Conservation (phyloP, 2,888 invertebrate genomes). For the Blomia tropicalis region DNA sequence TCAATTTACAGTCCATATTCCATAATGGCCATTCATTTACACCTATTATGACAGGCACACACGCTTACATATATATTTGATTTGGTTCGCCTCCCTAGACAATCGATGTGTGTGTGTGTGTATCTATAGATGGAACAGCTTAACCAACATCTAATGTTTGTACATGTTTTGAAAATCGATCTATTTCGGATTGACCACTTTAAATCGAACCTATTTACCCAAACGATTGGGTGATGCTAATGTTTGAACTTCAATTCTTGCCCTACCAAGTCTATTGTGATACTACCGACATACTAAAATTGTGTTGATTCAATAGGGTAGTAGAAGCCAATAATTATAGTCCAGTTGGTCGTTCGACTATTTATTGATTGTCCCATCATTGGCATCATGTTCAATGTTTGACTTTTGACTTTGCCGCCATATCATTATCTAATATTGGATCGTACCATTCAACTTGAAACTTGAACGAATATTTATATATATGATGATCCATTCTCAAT, state of each 20-base stretch:
- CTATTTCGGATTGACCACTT: not conserved
- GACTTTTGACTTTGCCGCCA: conserved; percentile 12
- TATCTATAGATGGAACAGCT: conserved; percentile 5
- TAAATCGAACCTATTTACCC: conserved; percentile 1
- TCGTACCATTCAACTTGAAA: too few species aligned
- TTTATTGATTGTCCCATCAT: not conserved
- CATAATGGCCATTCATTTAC: conserved; percentile 4
- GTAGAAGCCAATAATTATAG: too few species aligned
- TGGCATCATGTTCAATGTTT: not conserved
- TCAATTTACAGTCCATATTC: not conserved
- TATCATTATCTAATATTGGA: not conserved
- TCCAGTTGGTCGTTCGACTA: not conserved
- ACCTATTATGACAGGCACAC: not conserved
- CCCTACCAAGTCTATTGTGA: not conserved
- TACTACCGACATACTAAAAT: too few species aligned
- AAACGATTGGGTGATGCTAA: not conserved
- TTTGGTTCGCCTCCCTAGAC: conserved; percentile 6
- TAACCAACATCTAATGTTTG: not conserved
- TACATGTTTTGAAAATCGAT: not conserved
- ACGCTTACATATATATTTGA: not conserved
- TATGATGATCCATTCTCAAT: too few species aligned
- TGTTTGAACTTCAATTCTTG: not conserved
- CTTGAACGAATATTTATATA: too few species aligned
- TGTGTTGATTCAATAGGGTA: too few species aligned
- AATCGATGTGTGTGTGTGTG: not conserved